Evolutionary conservation across 2,797 vertebrate species (phyloP), one percentile per base, ranked within the genome.

Genomic region (Ptychobarbus kaznakovi): DNA sequence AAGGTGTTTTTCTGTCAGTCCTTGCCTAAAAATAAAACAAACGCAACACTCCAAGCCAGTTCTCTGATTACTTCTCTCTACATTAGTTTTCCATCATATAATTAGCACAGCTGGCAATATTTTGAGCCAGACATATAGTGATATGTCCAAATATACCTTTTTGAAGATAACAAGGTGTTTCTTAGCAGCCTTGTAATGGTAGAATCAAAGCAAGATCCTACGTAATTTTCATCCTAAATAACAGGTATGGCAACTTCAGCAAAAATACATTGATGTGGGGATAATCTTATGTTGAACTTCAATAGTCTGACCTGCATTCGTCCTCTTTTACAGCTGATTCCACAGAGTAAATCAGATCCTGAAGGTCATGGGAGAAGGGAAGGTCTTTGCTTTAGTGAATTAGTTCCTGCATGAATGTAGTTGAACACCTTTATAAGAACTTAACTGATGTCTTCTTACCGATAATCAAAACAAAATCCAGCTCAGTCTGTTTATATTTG

Each of bases 101-200:
- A 5, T 69, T 1, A 70, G 4, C 38, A n/a, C 38, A 70, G 35
- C 7, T 68, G 35, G 28, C 7, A 18, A 18, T 9, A 38, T 35
- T 68, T 68, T 2, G 5, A 44, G 22, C 22, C 18, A 44, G 22
- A 9, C 69, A 72, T 11, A 20, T 69, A 66, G 5, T 35, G 28
- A 66, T 15, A 81, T 35, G 3, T 28, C 40, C 1, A 49, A 69
- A 85, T 69, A 72, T 82, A 89, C 84, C 85, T 89, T 89, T 68
- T 84, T 75, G 58, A 90, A 87, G 69, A 72, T 6, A 1, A 87
- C 80, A 42, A 88, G 65, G 56, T 88, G 86, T 28, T 85, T 88
- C 28, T 86, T 77, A 58, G 87, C 86, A 87, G 18, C 87, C 84
- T 61, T 89, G 89, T 85, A 86, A 84, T 9, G 89, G 86, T 15